Conservation (phyloP, 2,888 invertebrate species). For the Blastobasis adustella region DNA sequence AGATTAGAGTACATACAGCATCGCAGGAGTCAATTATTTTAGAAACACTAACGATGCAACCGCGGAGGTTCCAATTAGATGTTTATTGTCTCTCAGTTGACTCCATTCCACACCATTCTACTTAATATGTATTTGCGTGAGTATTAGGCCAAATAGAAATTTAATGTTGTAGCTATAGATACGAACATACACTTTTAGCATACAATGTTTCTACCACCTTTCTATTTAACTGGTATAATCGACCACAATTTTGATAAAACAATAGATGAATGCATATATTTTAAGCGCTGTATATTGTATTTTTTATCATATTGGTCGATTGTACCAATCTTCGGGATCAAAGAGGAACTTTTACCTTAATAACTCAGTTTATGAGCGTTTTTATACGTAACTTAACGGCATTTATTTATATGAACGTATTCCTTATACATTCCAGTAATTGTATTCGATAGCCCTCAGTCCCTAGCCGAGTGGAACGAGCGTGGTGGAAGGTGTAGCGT, state of each 20-base stretch:
- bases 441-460: slow-evolving; percentile 41
- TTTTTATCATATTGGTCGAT: slow-evolving; percentile 11
- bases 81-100: too few species aligned
- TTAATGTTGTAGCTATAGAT: neutral
- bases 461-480: slow-evolving; percentile 21
- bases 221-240: slow-evolving; percentile 2
- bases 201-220: slow-evolving; percentile 1
- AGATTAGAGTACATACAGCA: slow-evolving; percentile 42
- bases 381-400: slow-evolving; percentile 28
- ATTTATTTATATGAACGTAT: slow-evolving; percentile 44
- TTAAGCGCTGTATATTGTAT: neutral
- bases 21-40: slow-evolving; percentile 62
- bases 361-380: slow-evolving; percentile 5
- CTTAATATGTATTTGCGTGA: slow-evolving; percentile 1
- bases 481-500: slow-evolving; percentile 14
- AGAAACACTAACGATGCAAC: neutral
- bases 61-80: too few species aligned
- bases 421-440: slow-evolving; percentile 53
- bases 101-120: too few species aligned
- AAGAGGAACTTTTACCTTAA: slow-evolving; percentile 32
- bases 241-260: neutral
- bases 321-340: slow-evolving; percentile 43
- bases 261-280: too few species aligned
- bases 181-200: neutral
- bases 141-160: slow-evolving; percentile 8